These are phyloP conservation scores for Eurystomus glaucurus DNA, from an alignment of 2,797 vertebrate species.

Conservation along the genomic window DNA sequence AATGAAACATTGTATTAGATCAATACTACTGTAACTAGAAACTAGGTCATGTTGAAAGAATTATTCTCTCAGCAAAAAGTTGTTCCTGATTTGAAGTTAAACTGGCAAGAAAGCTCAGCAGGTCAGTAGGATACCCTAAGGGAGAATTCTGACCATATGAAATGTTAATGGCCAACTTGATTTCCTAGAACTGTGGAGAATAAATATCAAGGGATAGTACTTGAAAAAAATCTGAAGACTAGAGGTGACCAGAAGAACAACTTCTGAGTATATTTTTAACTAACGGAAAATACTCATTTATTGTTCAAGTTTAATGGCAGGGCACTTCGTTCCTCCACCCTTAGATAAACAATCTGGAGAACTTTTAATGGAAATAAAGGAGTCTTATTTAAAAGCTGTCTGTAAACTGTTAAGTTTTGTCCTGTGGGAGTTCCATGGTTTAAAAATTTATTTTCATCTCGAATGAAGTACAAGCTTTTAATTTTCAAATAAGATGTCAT, in stretches of 20 bases:
- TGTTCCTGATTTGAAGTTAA: slow-evolving; percentile 1
- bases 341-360: background rate
- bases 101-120: background rate
- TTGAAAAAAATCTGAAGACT: background rate
- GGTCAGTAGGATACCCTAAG: background rate
- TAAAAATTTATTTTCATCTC: background rate
- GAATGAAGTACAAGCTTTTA: background rate
- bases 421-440: background rate
- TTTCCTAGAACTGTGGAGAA: background rate
- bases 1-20: background rate
- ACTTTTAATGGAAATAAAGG: background rate
- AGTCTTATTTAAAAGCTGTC: background rate
- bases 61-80: background rate
- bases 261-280: background rate
- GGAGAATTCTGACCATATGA: background rate
- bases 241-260: background rate
- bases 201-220: background rate
- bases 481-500: background rate
- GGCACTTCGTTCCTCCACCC: background rate
- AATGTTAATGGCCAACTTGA: background rate
- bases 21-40: background rate
- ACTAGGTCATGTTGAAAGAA: slow-evolving; percentile 4
- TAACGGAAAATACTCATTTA: background rate
- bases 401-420: background rate
- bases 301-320: background rate